These are phyloP conservation scores for Tiliacea aurago DNA, from an alignment of 2,888 invertebrate genomes.

Conservation along the genomic window DNA sequence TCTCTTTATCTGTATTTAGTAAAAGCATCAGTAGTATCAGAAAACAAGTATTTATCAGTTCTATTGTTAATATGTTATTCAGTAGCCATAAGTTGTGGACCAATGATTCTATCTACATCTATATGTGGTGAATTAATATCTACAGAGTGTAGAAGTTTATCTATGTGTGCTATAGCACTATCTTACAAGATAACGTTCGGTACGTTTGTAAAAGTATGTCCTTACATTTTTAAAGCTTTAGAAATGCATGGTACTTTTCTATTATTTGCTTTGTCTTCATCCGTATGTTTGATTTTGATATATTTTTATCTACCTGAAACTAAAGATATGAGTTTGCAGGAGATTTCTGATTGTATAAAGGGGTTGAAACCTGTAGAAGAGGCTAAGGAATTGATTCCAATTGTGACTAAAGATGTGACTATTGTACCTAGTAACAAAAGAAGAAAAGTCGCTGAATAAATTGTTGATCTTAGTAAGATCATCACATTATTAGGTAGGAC, in stretches of 20 bases:
- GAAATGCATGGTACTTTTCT: conserved; percentile 68
- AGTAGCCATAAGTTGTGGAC: conserved; percentile 71
- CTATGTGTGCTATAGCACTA: conserved; percentile 54
- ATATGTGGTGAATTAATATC: conserved; percentile 69
- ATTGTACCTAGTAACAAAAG: conserved; percentile 14
- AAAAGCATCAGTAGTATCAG: conserved; percentile 28
- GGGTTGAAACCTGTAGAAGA: conserved; percentile 37
- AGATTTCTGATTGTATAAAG: conserved; percentile 59
- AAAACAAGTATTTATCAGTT: conserved; percentile 44
- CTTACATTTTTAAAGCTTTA: conserved; percentile 60
- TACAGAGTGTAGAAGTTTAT: conserved; percentile 55
- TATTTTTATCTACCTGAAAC: conserved; percentile 70
- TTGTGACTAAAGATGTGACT: neutral
- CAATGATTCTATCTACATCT: conserved; percentile 67
- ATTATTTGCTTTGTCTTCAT: conserved; percentile 63
- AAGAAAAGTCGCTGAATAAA: neutral
- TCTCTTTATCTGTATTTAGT: conserved; percentile 47
- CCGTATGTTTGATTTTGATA: conserved; percentile 55
- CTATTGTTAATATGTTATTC: conserved; percentile 39
- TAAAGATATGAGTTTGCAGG: conserved; percentile 65
- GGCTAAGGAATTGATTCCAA: conserved; percentile 35
- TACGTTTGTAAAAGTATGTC: conserved; percentile 67
- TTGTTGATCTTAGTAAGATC: neutral
- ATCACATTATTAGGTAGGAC: neutral
- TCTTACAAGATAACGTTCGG: conserved; percentile 50